phyloP scores from a whole-genome alignment of 2,113 vertebrate genomes.

The Cygnus atratus region DNA sequence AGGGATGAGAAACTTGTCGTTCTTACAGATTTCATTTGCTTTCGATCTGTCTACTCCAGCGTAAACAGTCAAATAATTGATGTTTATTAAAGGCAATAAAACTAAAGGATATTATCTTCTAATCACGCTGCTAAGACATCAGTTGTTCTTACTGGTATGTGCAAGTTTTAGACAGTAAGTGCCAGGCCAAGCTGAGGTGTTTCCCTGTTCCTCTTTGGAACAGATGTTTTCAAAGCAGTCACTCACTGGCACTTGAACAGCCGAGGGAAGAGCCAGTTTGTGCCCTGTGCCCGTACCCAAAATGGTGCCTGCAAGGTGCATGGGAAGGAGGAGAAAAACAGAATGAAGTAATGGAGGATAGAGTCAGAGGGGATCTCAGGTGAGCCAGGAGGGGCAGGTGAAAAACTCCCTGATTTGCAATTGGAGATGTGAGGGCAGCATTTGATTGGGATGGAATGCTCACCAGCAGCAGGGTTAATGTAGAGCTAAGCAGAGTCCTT shows the following conservation, averaged over 20 bases:
- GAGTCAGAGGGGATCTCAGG: not conserved
- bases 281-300: not conserved
- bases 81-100: not conserved
- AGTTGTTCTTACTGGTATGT: not conserved
- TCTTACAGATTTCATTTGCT: not conserved
- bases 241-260: not conserved
- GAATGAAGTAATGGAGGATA: not conserved
- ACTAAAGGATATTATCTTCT: conserved; percentile 28
- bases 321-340: not conserved
- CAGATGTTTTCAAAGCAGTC: not conserved
- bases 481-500: not conserved
- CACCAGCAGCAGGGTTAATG: not conserved
- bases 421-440: not conserved
- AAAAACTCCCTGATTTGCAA: no score
- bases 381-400: not conserved
- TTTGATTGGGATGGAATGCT: no score
- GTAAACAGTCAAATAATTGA: not conserved
- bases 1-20: not conserved
- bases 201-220: not conserved
- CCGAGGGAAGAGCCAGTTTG: fast-evolving
- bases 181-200: not conserved
- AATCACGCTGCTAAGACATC: not conserved
- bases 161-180: not conserved
- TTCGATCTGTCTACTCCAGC: not conserved
- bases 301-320: not conserved